Evolutionary conservation across 2,888 invertebrate species (phyloP).

Genomic region (Hypomecis atomaria): DNA sequence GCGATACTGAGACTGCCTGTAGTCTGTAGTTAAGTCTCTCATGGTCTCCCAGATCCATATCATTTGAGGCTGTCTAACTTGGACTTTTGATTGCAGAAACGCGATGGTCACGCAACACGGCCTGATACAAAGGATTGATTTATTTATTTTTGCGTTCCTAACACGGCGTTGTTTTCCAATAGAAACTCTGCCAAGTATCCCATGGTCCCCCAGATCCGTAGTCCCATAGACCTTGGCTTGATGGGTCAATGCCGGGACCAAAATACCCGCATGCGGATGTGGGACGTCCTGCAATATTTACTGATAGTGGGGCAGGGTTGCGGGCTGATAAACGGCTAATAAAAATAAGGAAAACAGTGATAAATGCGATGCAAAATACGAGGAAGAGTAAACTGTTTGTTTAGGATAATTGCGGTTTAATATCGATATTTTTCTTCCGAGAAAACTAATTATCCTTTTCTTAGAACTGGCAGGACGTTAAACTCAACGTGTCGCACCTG

Average conservation of each 20-base stretch:
- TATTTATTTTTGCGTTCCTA: no score
- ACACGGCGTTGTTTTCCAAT: no score
- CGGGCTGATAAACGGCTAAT: slow-evolving; percentile 2
- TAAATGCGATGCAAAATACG: neutral
- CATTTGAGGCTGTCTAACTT: no score
- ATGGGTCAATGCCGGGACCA: slow-evolving; percentile 33
- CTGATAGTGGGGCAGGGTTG: slow-evolving; percentile 26
- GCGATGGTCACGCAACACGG: no score
- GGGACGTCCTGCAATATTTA: slow-evolving; percentile 27
- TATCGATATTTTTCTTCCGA: neutral
- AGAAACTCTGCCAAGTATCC: neutral
- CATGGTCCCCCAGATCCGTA: neutral
- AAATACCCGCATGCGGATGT: slow-evolving; percentile 26
- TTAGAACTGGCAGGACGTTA: no score
- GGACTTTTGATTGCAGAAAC: no score
- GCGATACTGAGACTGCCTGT: no score
- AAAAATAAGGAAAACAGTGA: slow-evolving; percentile 16
- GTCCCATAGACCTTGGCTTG: slow-evolving; percentile 5
- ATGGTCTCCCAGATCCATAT: no score
- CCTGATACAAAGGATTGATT: no score
- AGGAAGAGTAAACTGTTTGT: slow-evolving; percentile 8
- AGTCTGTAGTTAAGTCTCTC: no score
- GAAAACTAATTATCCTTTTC: neutral
- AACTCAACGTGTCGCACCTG: no score
- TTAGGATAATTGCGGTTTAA: neutral